Evolutionary conservation across 1,140 invertebrate species (phyloP), one percentile per base, ranked within the genome.

Genomic region (Zaprionus davidi): DNA sequence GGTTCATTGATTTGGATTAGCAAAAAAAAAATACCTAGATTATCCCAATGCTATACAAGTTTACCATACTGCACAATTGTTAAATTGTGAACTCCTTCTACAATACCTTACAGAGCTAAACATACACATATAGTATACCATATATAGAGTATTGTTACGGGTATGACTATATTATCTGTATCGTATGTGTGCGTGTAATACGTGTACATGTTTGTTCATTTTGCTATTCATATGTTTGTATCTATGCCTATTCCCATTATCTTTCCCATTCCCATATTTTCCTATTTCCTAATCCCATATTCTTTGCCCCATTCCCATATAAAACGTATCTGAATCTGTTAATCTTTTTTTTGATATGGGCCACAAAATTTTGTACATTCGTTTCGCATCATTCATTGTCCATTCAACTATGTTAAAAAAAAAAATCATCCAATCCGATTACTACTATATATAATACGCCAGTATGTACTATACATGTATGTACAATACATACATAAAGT

Each of bases 141-240:
- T 28, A 46, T 38, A 59, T 38, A 17, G 41, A 17, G 5, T 57
- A 57, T 17, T 46, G 7, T 46, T 46, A 46, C 7, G 41, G 41
- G 41, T 46, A 17, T 46, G 41, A n/a, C 17, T 46, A 46, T 17
- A 46, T 46, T 15, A 15, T 17, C 7, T 17, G 7, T 17, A 44
- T 17, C 11, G 53, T 31, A 56, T 56, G 15, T 41, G 15, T 41
- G 15, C 15, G 38, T 15, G 38, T 41, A 6, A 41, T 15, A n/a
- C 4, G 20, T 51, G 20, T 5, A 34, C 22, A 59, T 38, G 15
- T 24, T 26, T 49, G 7, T 46, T 62, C 41, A 12, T 46, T 17
- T 62, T n/a, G n/a, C 59, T 57, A 28, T 62, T 34, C 49, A 71
- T 64, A 71, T 71, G 26, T 62, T 31, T 71, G 34, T 60, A 31